phyloP scores from a whole-genome alignment of 2,797 vertebrate species.

The Falco naumanni region DNA sequence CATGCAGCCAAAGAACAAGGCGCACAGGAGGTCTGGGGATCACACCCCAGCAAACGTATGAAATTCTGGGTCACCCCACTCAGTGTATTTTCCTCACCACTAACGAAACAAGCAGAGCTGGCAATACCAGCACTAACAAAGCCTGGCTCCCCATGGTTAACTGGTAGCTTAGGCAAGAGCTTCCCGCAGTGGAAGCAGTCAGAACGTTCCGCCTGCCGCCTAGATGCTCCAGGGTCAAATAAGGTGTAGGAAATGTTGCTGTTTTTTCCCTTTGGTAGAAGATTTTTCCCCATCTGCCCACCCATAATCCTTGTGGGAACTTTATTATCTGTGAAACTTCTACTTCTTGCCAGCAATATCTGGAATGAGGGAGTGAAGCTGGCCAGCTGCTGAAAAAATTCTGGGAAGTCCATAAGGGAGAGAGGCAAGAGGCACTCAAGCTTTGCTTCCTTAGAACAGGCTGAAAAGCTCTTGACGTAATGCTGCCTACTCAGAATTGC shows the following conservation, averaged over 20 bases:
- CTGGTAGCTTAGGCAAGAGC: neutral
- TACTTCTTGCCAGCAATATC: neutral
- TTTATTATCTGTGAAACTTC: neutral
- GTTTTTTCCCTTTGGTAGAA: neutral
- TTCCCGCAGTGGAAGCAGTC: rapidly evolving
- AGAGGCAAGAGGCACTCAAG: neutral
- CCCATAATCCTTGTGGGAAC: neutral
- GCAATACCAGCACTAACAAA: neutral
- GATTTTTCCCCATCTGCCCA: neutral
- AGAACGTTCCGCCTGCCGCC: neutral
- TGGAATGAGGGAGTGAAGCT: neutral
- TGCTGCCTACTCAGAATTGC: neutral
- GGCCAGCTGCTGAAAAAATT: neutral
- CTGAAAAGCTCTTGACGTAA: neutral
- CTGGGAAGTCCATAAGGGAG: neutral
- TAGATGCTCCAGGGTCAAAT: neutral
- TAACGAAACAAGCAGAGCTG: neutral
- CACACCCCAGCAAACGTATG: rapidly evolving
- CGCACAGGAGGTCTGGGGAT: neutral
- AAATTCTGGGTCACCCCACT: neutral
- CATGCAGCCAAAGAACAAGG: neutral
- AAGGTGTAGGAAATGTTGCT: rapidly evolving
- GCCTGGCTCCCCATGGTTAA: neutral
- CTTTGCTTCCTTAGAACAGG: neutral
- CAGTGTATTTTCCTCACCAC: neutral